phyloP scores from a whole-genome alignment of 2,888 invertebrate species.

The Subacronicta megacephala region DNA sequence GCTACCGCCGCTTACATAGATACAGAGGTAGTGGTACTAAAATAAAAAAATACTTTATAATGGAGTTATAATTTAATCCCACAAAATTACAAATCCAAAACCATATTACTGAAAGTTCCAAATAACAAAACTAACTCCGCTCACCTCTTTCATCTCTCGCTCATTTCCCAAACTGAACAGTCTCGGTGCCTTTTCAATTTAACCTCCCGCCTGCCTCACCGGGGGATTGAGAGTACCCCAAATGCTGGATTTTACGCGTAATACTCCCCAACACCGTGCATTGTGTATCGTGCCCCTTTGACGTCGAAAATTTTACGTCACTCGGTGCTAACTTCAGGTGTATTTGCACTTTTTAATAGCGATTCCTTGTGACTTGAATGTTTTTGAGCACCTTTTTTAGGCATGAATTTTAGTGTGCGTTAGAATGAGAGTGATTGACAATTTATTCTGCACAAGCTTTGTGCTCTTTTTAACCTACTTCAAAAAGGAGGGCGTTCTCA shows the following conservation, averaged over 20 bases:
- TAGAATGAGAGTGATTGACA: background rate
- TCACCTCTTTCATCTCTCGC: constrained; percentile 26
- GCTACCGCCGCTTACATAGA: too few relatives aligned
- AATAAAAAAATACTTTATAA: too few relatives aligned
- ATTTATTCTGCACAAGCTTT: too few relatives aligned
- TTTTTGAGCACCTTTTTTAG: constrained; percentile 3
- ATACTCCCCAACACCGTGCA: constrained; percentile 61
- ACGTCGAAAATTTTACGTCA: constrained; percentile 49
- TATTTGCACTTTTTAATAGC: constrained; percentile 47
- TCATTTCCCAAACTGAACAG: constrained; percentile 51
- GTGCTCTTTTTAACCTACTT: too few relatives aligned
- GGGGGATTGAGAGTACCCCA: constrained; percentile 68
- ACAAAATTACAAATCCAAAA: too few relatives aligned
- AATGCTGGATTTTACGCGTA: constrained; percentile 77
- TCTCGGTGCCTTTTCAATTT: constrained; percentile 81
- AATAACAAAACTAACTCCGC: background rate
- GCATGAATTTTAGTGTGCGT: background rate
- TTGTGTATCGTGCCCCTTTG: constrained; percentile 63
- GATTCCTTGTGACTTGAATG: constrained; percentile 15
- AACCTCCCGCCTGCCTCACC: constrained; percentile 62
- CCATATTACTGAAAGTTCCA: background rate
- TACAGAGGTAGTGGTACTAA: too few relatives aligned
- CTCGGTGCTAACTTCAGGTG: constrained; percentile 31
- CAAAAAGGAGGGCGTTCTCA: too few relatives aligned
- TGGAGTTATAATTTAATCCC: too few relatives aligned